Conservation (phyloP, 2,888 invertebrate genomes). For the Patella depressa region DNA sequence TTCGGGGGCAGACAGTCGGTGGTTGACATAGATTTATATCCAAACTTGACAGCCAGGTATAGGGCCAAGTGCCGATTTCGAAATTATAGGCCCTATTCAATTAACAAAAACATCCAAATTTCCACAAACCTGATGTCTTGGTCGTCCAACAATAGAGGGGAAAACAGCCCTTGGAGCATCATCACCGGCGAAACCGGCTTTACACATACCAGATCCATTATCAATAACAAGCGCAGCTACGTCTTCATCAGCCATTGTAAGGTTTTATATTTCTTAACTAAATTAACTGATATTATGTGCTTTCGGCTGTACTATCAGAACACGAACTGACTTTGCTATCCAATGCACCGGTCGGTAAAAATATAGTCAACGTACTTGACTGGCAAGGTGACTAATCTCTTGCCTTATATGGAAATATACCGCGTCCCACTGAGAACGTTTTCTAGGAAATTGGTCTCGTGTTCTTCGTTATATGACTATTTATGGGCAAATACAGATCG, state of each 20-base stretch:
- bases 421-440: constrained; percentile 16
- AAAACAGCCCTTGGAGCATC: constrained; percentile 30
- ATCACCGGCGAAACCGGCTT: constrained; percentile 38
- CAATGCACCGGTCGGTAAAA: too few relatives aligned
- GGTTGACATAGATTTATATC: too few relatives aligned
- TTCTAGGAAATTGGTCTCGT: constrained; percentile 25
- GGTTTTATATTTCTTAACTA: neutral
- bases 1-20: too few relatives aligned
- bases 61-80: too few relatives aligned
- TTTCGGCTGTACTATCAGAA: too few relatives aligned
- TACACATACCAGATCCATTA: constrained; percentile 91
- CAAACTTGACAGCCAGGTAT: too few relatives aligned
- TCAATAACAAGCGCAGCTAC: constrained; percentile 83
- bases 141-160: constrained; percentile 8
- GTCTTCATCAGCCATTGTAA: constrained; percentile 26
- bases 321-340: too few relatives aligned
- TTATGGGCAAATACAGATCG: constrained; percentile 19
- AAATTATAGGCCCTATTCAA: too few relatives aligned
- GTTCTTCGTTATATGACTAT: constrained; percentile 21
- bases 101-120: neutral
- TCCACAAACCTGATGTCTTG: neutral
- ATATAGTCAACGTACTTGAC: too few relatives aligned
- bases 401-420: constrained; percentile 26
- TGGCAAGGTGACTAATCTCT: constrained; percentile 5
- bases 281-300: neutral